phyloP scores from a whole-genome alignment of 2,113 vertebrate genomes.

The Lichenostomus cassidix region DNA sequence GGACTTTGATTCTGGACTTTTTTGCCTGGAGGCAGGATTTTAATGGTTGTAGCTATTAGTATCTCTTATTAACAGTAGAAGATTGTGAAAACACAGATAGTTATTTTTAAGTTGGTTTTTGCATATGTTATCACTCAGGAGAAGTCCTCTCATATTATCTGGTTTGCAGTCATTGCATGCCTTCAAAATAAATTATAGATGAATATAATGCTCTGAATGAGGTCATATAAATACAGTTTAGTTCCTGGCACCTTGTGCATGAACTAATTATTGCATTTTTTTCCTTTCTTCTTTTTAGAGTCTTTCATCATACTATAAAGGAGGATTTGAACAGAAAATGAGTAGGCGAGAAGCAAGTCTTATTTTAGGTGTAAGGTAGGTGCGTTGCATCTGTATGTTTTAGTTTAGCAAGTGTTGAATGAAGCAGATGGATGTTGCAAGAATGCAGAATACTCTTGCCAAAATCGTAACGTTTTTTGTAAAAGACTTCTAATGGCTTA shows the following conservation, averaged over 20 bases:
- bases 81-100: neutral
- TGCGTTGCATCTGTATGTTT: slow-evolving; percentile 26
- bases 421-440: neutral
- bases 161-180: neutral
- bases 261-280: slow-evolving; percentile 55
- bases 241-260: slow-evolving; percentile 11
- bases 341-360: slow-evolving; percentile 91
- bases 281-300: slow-evolving; percentile 68
- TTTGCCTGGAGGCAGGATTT: neutral
- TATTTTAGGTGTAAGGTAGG: slow-evolving; percentile 91
- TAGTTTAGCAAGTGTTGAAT: slow-evolving; percentile 16
- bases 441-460: neutral
- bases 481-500: neutral
- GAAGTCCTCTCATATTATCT: neutral
- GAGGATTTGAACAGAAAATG: slow-evolving; percentile 96
- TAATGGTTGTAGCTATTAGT: neutral
- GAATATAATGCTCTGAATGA: neutral
- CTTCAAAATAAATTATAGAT: slow-evolving; percentile 20
- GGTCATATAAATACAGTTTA: neutral
- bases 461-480: neutral
- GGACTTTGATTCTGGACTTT: neutral
- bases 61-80: neutral
- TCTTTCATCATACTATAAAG: slow-evolving; percentile 91
- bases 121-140: neutral
- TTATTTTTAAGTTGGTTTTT: neutral